Evolutionary conservation across 2,888 invertebrate genomes (phyloP).

Genomic region (Andrena hattorfiana): DNA sequence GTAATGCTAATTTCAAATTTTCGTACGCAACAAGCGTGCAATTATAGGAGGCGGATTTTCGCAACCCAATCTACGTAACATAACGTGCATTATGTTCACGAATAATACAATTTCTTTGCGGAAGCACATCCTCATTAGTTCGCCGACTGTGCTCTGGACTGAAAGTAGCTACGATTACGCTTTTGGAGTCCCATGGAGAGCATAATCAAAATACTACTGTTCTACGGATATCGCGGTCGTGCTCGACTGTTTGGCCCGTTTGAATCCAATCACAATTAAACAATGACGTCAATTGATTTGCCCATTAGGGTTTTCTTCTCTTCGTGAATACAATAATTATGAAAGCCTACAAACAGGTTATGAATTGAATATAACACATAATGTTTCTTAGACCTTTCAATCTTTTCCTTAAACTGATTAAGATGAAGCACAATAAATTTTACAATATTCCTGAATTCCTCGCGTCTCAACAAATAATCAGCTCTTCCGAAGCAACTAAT

Average conservation of each 20-base stretch:
- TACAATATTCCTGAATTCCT: too few species aligned
- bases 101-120: conserved; percentile 57
- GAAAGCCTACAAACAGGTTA: neutral
- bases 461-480: too few species aligned
- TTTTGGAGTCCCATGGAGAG: conserved; percentile 48
- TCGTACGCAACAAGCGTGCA: neutral
- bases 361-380: neutral
- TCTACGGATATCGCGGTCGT: conserved; percentile 30
- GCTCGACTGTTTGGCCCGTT: neutral
- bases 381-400: too few species aligned
- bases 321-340: neutral
- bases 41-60: neutral
- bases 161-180: conserved; percentile 54
- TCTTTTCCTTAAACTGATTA: too few species aligned
- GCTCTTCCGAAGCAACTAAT: too few species aligned
- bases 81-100: conserved; percentile 17
- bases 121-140: conserved; percentile 64
- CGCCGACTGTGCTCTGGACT: conserved; percentile 28
- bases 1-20: neutral
- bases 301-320: neutral
- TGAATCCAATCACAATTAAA: neutral
- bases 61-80: conserved; percentile 28
- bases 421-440: too few species aligned
- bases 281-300: neutral
- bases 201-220: conserved; percentile 44